phyloP scores from a whole-genome alignment of 2,888 invertebrate genomes.

The Cyclophora punctaria region DNA sequence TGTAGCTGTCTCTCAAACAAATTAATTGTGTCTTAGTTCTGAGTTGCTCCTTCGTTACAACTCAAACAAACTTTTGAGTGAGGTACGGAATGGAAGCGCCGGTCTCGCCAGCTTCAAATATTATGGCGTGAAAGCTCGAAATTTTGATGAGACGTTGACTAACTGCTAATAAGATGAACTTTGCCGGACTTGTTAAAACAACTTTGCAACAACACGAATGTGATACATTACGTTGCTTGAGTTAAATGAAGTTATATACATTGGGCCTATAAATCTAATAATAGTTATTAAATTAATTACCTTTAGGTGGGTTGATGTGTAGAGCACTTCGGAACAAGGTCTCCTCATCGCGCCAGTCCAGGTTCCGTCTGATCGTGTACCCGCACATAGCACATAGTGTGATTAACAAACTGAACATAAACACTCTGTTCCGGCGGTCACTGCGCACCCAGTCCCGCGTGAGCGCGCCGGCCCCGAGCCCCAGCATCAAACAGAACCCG shows the following conservation, averaged over 20 bases:
- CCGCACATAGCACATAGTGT: constrained; percentile 81
- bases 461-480: constrained; percentile 77
- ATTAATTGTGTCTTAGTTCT: constrained; percentile 69
- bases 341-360: constrained; percentile 95
- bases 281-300: constrained; percentile 65
- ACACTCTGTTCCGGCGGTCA: constrained; percentile 54
- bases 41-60: constrained; percentile 56
- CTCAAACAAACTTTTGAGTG: constrained; percentile 59
- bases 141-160: constrained; percentile 31
- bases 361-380: constrained; percentile 87
- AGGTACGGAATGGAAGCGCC: constrained; percentile 47
- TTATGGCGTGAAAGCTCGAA: constrained; percentile 43
- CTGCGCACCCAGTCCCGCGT: constrained; percentile 60
- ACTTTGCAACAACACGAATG: background rate
- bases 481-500: constrained; percentile 93
- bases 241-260: background rate
- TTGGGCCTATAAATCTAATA: background rate
- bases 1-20: constrained; percentile 69
- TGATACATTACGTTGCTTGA: background rate
- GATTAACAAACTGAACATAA: constrained; percentile 67
- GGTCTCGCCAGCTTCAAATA: constrained; percentile 32
- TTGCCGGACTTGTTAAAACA: background rate
- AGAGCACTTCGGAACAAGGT: constrained; percentile 93
- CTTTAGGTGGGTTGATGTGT: constrained; percentile 97
- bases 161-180: constrained; percentile 23